phyloP scores from a whole-genome alignment of 2,888 invertebrate species.

The Stegophylla sp. region DNA sequence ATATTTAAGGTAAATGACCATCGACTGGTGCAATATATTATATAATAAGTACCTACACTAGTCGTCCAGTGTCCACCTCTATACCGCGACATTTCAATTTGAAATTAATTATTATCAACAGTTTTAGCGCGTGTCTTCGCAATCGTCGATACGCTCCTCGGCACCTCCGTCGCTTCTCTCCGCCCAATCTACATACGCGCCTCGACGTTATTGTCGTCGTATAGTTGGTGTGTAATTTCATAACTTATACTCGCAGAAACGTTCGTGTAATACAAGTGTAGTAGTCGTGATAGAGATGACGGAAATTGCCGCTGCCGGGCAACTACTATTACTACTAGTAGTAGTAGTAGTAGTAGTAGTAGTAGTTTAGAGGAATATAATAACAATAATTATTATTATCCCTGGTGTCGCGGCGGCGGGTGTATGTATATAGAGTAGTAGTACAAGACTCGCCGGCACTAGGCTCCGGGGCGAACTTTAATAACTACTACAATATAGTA shows the following conservation, averaged over 20 bases:
- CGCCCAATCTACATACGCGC: no score
- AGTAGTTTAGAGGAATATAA: conserved; percentile 51
- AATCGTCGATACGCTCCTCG: no score
- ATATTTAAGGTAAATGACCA: no score
- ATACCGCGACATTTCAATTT: no score
- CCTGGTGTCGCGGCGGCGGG: neutral
- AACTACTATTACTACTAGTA: conserved; percentile 5
- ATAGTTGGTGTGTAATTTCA: neutral
- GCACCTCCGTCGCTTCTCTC: neutral
- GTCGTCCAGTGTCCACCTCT: no score
- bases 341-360: neutral
- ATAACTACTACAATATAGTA: conserved; percentile 27
- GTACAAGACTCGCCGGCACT: conserved; percentile 48
- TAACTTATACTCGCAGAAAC: conserved; percentile 32
- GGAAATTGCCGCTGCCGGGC: conserved; percentile 43
- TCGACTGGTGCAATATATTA: no score
- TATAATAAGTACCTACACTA: no score
- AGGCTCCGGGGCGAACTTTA: conserved; percentile 53
- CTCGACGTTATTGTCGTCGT: neutral
- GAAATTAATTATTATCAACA: no score
- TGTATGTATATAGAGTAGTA: neutral
- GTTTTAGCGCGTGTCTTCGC: no score
- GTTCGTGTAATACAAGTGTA: conserved; percentile 52
- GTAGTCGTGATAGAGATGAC: conserved; percentile 1
- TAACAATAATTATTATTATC: conserved; percentile 53